Base-by-base conservation (phyloP, 2,113 vertebrate genomes). In the Paradisaea rubra region DNA sequence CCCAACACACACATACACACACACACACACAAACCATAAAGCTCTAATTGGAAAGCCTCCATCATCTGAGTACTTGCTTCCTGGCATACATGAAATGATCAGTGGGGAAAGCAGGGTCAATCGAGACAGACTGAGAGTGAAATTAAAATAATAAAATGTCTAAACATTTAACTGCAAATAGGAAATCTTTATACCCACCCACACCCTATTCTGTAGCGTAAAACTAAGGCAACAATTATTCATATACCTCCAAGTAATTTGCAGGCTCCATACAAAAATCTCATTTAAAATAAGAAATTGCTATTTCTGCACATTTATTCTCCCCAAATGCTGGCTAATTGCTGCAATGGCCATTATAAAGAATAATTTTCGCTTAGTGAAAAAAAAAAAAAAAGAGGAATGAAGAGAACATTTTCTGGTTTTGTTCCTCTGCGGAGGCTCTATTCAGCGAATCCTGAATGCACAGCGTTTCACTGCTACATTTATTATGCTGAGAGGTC, bases 401-500 rank as follows among this genome's bases (percentile, higher is more conserved):
- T 98, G 98, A 98, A 98, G 98, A 99, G 98, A 98, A 98, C 98
- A 98, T 98, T 98, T 99, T 98, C 97, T 97, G 98, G 97, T 98
- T 98, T 99, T 99, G 98, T 98, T 99, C 98, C 98, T 96, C 97
- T 93, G 97, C 97, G 97, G 98, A 98, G 98, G 97, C 98, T 98
- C 98, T 98, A 99, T 99, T 99, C 99, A 99, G 98, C 93, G 85
- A 97, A 97, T 98, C 93, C 97, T 99, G 98, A 99, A 99, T 99
- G 98, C 98, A 98, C 98, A 98, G 99, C 98, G 98, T 99, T 99
- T 99, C 98, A 98, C 98, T 98, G 98, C 98, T 98, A 98, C 98
- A 98, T 99, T 99, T 99, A 99, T 99, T 99, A 99, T 98, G 98
- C 98, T 98, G 98, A 99, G 99, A 99, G 99, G 99, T 99, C 99